Percentiles rank a stretch among this genome's conserved stretches.
phyloP scores from a whole-genome alignment of 2,888 invertebrate genomes.

The Drosophila pullipes region DNA sequence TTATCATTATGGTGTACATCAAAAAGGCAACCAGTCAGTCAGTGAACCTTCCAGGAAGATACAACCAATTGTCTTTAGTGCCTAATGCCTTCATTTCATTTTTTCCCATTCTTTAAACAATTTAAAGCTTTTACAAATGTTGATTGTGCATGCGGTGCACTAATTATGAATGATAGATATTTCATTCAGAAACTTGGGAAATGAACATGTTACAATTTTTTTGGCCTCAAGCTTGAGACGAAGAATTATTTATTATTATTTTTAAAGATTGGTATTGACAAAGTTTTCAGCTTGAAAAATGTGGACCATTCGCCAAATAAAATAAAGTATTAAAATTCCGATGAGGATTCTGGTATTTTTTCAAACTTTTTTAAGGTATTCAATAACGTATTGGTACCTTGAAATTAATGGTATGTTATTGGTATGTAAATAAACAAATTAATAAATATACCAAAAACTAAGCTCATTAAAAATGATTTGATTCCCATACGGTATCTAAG shows the following conservation, averaged over 20 bases:
- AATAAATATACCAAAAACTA: not conserved
- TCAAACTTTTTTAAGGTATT: not conserved
- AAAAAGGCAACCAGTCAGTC: slow-evolving; percentile 29
- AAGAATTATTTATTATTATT: not conserved
- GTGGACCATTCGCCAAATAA: not conserved
- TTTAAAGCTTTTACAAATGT: slow-evolving; percentile 17
- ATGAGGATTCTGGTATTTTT: not conserved
- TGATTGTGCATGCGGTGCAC: not conserved
- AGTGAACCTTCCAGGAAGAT: slow-evolving; percentile 56
- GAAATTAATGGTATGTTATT: not conserved
- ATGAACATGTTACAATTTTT: not conserved
- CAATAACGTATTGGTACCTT: not conserved
- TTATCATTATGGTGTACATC: slow-evolving; percentile 28
- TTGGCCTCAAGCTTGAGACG: not conserved
- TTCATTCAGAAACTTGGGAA: not conserved
- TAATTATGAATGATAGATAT: slow-evolving; percentile 2
- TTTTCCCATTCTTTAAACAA: slow-evolving; percentile 24
- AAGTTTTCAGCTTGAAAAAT: not conserved
- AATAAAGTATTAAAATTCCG: not conserved
- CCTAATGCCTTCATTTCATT: slow-evolving; percentile 6
- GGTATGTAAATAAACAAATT: not conserved
- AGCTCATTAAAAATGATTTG: not conserved
- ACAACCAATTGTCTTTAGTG: slow-evolving; percentile 40
- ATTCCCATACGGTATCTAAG: not conserved
- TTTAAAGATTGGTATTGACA: not conserved